Base-by-base conservation (phyloP, 2,113 vertebrate genomes). In the Blennius ocellaris region DNA sequence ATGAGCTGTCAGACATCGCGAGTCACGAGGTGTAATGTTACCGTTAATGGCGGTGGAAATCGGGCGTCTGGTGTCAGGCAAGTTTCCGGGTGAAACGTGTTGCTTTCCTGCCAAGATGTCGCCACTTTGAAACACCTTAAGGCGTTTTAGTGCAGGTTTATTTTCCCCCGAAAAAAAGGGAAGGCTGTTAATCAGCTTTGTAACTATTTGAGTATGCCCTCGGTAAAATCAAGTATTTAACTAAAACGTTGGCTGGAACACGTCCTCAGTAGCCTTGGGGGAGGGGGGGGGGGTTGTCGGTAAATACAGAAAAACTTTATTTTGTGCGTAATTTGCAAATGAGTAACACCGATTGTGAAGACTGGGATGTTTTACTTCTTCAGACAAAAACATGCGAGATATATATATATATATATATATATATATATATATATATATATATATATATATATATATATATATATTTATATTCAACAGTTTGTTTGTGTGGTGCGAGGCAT, bases 1-100 rank as follows among this genome's bases (percentile, higher is more conserved):
- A 83, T 73, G 63, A 37, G 21, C 17, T 6, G 40, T 44, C 38
- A 65, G 11, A 11, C 45, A 2, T 36, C 1, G 36, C 67, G 69
- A 76, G 43, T 81, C 78, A 80, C 30, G 12, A 30, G 6, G 11
- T 0, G 11, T 17, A 16, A 15, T 7, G 7, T 63, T 45, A 50
- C 7, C 9, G 37, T 51, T 50, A 54, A 2, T 30, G 54, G 30
- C 16, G 10, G 6, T n/a, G 15, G 47, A 11, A 14, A 10, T 8
- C 11, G 30, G 38, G 6, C 4, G 40, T 47, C 60, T 39, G n/a
- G n/a, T n/a, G 21, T 30, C 21, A 4, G 21, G 21, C 2, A 4
- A 4, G 52, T 39, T 53, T 58, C n/a, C 47, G 9, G 36, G 36
- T 53, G 9, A 38, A 43, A 58, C 14, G 4, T 51, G 1, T 44